Base-by-base conservation (phyloP, 2,113 vertebrate species). In the Rhynchopsitta pachyrhyncha region DNA sequence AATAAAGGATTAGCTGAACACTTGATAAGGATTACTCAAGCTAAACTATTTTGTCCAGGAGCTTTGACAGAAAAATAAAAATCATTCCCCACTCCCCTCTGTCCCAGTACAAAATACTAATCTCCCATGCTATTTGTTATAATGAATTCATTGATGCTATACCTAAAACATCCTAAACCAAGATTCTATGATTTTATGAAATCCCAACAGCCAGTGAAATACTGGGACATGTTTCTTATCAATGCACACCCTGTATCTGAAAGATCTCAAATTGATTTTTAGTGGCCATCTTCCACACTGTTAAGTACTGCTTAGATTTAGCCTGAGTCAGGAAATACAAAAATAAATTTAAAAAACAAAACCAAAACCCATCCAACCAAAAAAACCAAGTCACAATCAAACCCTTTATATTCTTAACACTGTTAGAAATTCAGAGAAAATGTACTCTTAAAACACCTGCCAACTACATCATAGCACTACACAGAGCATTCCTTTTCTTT, bases 1-100 rank as follows among this genome's bases (percentile, higher is more conserved):
- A 96, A 86, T 44, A 74, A 92, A 63, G 28, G 75, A 77, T 86
- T 93, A 86, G 77, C 59, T 83, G 50, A 93, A 77, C 59, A 92
- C 29, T 46, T 82, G 68, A 74, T 46, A 27, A 8, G 22, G 49
- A 94, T 96, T 91, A 91, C 88, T 84, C 39, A 86, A 33, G 35
- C 41, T 64, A 76, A 94, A 73, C 17, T 57, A 23, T 55, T 93
- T 95, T 57, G 44, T 78, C 33, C 14, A 68, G 52, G 14, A 92
- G 33, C 49, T 74, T 66, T 88, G 25, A 69, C 68, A 91, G 95
- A 86, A 80, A 24, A 35, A 59, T 46, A 83, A 91, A 86, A 68
- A 94, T 85, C 35, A 90, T 76, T 88, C n/a, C 18, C 52, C 8
- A 47, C 2, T 8, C 60, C 37, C 3, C 7, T 76, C 24, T 52